Conservation (phyloP, 2,888 invertebrate genomes). For the Calameuta pallipes region DNA sequence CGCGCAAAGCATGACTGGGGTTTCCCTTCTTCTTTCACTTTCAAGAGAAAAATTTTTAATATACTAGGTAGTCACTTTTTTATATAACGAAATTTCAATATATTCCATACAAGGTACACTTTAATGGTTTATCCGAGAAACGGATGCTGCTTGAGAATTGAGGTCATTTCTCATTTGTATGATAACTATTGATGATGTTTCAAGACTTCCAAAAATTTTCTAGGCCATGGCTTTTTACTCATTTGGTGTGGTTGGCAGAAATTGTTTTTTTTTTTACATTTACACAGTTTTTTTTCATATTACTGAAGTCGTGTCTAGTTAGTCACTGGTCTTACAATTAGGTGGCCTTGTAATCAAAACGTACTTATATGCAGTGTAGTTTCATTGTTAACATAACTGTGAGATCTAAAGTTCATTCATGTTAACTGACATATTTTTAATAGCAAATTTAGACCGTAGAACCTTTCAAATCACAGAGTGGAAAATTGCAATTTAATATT, state of each 20-base stretch:
- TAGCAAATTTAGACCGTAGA: too few relatives aligned
- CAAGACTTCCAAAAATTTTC: slow-evolving; percentile 13
- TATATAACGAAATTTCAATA: not conserved
- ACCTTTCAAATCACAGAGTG: too few relatives aligned
- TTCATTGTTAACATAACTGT: too few relatives aligned
- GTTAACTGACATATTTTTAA: too few relatives aligned
- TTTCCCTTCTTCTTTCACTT: not conserved
- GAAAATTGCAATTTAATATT: too few relatives aligned
- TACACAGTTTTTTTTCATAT: not conserved
- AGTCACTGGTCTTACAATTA: not conserved
- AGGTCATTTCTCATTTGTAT: slow-evolving; percentile 16
- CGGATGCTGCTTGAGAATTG: slow-evolving; percentile 3
- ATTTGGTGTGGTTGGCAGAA: not conserved
- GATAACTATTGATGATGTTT: slow-evolving; percentile 17
- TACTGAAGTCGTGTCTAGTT: not conserved
- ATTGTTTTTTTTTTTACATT: not conserved
- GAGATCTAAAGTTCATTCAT: too few relatives aligned
- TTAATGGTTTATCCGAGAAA: not conserved
- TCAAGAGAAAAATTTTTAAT: not conserved
- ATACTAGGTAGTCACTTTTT: not conserved
- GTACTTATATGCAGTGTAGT: too few relatives aligned
- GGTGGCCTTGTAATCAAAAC: too few relatives aligned
- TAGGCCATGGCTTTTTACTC: slow-evolving; percentile 6
- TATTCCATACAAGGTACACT: not conserved
- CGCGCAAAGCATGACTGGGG: too few relatives aligned